These are phyloP conservation scores for Volucella zonaria DNA, from an alignment of 2,888 invertebrate species.

Conservation along the genomic window DNA sequence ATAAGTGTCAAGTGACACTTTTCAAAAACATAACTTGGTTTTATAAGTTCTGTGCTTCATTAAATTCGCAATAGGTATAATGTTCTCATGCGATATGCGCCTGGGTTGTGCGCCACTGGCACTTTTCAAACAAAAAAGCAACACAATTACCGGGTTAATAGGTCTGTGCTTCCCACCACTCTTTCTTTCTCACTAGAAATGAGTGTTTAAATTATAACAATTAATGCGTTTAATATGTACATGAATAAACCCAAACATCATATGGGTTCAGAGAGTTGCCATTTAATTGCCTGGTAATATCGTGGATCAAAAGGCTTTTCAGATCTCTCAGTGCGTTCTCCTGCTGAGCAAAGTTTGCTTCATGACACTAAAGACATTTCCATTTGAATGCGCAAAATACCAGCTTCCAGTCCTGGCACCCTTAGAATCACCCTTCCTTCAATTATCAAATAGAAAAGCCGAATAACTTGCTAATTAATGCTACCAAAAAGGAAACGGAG, in stretches of 20 bases:
- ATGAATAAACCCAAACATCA: slow-evolving; percentile 49
- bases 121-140: slow-evolving; percentile 1
- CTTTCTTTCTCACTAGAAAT: not conserved
- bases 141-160: slow-evolving; percentile 11
- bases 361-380: slow-evolving; percentile 42
- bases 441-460: slow-evolving; percentile 28
- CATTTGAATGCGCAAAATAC: slow-evolving; percentile 43
- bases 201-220: slow-evolving; percentile 33
- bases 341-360: not conserved
- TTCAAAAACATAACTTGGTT: not conserved
- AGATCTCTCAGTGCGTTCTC: not conserved
- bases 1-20: not conserved
- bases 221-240: slow-evolving; percentile 50
- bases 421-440: too few relatives aligned
- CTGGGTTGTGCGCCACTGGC: not conserved
- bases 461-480: slow-evolving; percentile 58
- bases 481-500: slow-evolving; percentile 45
- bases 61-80: not conserved
- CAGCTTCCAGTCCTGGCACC: not conserved
- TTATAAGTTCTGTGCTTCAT: not conserved
- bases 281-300: slow-evolving; percentile 48
- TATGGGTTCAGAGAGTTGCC: slow-evolving; percentile 32
- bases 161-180: not conserved
- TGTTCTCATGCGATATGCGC: too few relatives aligned
- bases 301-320: slow-evolving; percentile 29